phyloP scores from a whole-genome alignment of 2,888 invertebrate species.

The Microctonus aethiopoides region DNA sequence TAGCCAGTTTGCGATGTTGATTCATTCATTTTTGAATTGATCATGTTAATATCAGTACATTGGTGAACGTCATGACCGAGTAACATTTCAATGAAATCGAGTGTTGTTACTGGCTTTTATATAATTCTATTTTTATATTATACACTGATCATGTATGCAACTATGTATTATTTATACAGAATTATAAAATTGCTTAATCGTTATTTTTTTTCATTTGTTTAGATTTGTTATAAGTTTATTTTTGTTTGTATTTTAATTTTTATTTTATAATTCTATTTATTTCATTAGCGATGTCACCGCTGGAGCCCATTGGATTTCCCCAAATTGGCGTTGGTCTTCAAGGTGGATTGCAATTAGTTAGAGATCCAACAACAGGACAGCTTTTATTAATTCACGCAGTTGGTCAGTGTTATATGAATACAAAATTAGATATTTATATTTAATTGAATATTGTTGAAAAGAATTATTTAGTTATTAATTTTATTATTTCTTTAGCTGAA shows the following conservation, averaged over 20 bases:
- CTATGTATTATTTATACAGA: not conserved
- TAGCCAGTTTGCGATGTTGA: not conserved
- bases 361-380: slow-evolving; percentile 87
- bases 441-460: no score
- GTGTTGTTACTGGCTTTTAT: slow-evolving; percentile 11
- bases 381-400: slow-evolving; percentile 82
- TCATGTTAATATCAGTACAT: no score
- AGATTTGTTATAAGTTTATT: no score
- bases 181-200: no score
- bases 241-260: not conserved
- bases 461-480: no score
- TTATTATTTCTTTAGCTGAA: slow-evolving; percentile 64
- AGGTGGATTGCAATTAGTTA: slow-evolving; percentile 75
- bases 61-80: slow-evolving; percentile 47
- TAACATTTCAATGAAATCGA: slow-evolving; percentile 51
- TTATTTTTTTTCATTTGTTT: no score
- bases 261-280: slow-evolving; percentile 4
- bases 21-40: slow-evolving; percentile 5
- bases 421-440: no score
- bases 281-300: slow-evolving; percentile 70
- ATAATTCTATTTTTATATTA: not conserved
- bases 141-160: not conserved
- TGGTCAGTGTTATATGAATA: slow-evolving; percentile 68
- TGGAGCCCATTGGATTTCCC: slow-evolving; percentile 79
- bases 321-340: slow-evolving; percentile 62